phyloP scores from a whole-genome alignment of 1,140 invertebrate species.

The Camponotus pennsylvanicus region DNA sequence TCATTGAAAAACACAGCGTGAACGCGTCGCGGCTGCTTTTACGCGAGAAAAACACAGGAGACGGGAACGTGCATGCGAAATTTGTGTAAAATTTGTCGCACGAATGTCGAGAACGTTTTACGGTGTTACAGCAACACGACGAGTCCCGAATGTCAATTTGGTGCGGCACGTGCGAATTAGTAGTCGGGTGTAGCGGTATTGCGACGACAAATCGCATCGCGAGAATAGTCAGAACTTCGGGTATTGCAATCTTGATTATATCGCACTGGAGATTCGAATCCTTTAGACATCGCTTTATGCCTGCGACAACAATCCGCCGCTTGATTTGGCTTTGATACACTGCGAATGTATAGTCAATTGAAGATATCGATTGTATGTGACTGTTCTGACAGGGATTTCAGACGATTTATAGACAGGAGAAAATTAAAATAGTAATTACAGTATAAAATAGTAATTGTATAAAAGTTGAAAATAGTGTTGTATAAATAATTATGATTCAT shows the following conservation, averaged over 20 bases:
- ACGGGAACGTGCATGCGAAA: not conserved
- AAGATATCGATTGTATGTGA: conserved; percentile 8
- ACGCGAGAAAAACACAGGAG: conserved; percentile 16
- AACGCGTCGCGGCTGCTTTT: conserved; percentile 27
- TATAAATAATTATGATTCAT: not conserved
- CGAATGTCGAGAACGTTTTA: conserved; percentile 31
- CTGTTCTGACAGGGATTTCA: not conserved
- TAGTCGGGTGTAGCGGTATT: not conserved
- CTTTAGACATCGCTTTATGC: not conserved
- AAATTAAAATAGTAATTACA: not conserved
- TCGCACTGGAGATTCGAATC: not conserved
- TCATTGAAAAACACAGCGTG: conserved; percentile 59
- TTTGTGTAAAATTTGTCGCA: conserved; percentile 53
- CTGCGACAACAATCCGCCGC: not conserved
- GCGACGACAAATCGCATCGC: not conserved
- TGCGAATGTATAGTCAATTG: not conserved
- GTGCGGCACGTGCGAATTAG: not conserved
- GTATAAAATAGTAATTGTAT: not conserved
- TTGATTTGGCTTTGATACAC: not conserved
- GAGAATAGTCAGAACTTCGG: not conserved
- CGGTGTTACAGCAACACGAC: not conserved
- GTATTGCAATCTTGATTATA: conserved; percentile 18
- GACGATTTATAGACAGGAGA: not conserved
- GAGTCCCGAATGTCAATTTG: conserved; percentile 49
- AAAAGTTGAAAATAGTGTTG: not conserved